These are phyloP conservation scores for Drosophila pachea DNA, from an alignment of 1,140 invertebrate genomes.

Conservation along the genomic window DNA sequence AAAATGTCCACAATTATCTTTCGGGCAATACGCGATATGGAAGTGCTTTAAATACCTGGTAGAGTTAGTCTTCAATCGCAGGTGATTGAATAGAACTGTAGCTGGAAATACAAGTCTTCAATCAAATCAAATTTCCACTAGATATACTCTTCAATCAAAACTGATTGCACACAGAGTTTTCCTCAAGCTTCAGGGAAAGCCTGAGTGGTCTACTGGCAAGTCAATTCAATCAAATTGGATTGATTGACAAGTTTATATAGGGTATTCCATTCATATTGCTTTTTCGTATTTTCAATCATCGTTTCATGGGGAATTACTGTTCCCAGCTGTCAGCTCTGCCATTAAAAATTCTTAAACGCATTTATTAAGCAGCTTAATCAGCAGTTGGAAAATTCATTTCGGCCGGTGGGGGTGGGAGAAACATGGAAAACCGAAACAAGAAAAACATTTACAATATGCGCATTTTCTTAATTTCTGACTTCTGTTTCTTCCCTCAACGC, in stretches of 20 bases:
- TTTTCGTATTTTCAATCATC: background rate
- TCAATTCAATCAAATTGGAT: background rate
- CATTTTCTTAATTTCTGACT: slow-evolving; percentile 37
- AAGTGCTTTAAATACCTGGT: background rate
- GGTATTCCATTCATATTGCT: background rate
- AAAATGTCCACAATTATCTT: no score
- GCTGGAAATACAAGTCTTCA: background rate
- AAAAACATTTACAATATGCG: slow-evolving; percentile 61
- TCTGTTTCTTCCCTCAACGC: background rate
- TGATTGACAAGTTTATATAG: background rate
- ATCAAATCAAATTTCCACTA: background rate
- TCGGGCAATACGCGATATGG: background rate
- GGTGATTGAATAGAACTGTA: background rate
- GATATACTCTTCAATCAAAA: background rate
- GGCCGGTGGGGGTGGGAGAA: slow-evolving; percentile 33
- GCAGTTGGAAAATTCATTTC: slow-evolving; percentile 23
- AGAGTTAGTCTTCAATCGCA: background rate
- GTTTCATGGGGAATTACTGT: background rate
- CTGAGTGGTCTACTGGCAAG: no score
- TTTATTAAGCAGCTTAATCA: slow-evolving; percentile 63
- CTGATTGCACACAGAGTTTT: background rate
- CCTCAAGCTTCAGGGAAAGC: no score
- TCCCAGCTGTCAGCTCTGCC: slow-evolving; percentile 37
- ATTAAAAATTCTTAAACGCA: slow-evolving; percentile 48
- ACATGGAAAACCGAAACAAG: slow-evolving; percentile 45